phyloP scores from a whole-genome alignment of 1,140 invertebrate genomes.

The Drosophila orena region DNA sequence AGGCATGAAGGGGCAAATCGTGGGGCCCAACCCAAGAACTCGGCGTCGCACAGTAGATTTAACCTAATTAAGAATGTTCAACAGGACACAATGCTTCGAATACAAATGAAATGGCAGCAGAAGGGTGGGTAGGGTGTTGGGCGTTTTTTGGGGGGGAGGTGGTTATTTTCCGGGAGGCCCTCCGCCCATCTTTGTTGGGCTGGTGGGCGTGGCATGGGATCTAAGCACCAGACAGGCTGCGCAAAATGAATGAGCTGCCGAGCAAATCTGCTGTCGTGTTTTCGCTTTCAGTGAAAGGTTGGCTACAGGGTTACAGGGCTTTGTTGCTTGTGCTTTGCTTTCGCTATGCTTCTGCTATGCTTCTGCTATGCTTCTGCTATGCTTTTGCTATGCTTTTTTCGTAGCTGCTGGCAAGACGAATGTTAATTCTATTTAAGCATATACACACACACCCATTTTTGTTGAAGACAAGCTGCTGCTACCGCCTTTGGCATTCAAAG shows the following conservation, averaged over 20 bases:
- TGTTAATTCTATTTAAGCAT: constrained; percentile 82
- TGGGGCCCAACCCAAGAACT: constrained; percentile 22
- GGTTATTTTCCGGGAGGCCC: not conserved
- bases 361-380: constrained; percentile 1
- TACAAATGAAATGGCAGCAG: constrained; percentile 78
- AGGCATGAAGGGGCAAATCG: constrained; percentile 2
- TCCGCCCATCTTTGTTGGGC: not conserved
- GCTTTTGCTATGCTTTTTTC: constrained; percentile 12
- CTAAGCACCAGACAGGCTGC: constrained; percentile 64
- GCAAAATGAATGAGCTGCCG: constrained; percentile 79
- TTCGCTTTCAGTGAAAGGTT: constrained; percentile 69
- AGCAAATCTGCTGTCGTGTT: constrained; percentile 78
- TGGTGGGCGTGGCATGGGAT: constrained; percentile 12
- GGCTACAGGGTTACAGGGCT: constrained; percentile 55
- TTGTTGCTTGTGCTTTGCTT: constrained; percentile 29
- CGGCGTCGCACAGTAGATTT: constrained; percentile 78
- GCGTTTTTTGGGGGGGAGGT: not conserved
- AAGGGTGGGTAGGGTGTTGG: not conserved
- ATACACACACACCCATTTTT: constrained; percentile 12
- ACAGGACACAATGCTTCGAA: constrained; percentile 83
- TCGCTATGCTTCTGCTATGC: not conserved
- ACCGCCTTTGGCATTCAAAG: constrained; percentile 72
- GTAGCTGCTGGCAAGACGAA: constrained; percentile 67
- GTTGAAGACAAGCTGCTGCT: constrained; percentile 47
- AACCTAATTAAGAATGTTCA: constrained; percentile 85